Evolutionary conservation across 2,113 vertebrate genomes (phyloP).

Genomic region (Xiphorhynchus elegans): DNA sequence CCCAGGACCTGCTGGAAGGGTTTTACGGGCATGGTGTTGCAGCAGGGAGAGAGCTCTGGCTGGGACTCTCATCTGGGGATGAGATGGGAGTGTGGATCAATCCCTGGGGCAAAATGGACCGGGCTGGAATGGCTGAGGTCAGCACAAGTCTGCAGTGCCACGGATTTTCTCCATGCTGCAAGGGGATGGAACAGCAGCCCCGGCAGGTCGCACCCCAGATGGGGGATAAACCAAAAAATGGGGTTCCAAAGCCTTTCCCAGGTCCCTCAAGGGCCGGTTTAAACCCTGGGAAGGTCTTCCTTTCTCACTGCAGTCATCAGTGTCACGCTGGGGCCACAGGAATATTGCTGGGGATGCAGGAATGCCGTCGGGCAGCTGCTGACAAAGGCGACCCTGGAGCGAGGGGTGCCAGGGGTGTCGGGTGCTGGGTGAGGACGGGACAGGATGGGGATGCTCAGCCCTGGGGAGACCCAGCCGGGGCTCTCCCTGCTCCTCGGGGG

Average conservation of each 20-base stretch:
- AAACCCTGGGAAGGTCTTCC: not conserved
- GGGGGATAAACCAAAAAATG: accelerated
- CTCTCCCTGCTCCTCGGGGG: not conserved
- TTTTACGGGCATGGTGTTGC: not conserved
- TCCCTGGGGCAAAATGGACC: not conserved
- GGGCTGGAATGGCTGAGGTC: accelerated
- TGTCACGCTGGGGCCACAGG: not conserved
- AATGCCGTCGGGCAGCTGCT: not conserved
- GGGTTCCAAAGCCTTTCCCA: not conserved
- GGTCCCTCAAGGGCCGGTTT: accelerated
- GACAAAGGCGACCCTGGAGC: accelerated
- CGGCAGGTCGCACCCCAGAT: accelerated
- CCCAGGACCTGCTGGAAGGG: not conserved
- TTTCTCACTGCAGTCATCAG: accelerated
- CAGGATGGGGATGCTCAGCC: not conserved
- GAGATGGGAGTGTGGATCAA: not conserved
- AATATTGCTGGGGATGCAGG: accelerated
- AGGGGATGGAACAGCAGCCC: accelerated
- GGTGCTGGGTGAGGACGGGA: accelerated
- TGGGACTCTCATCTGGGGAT: not conserved
- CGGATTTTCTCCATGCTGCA: not conserved
- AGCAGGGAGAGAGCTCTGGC: not conserved
- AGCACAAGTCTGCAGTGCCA: accelerated
- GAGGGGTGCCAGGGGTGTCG: accelerated
- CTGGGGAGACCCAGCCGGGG: not conserved